Base-by-base conservation (phyloP, 2,888 invertebrate species). In the Microplitis manilae region DNA sequence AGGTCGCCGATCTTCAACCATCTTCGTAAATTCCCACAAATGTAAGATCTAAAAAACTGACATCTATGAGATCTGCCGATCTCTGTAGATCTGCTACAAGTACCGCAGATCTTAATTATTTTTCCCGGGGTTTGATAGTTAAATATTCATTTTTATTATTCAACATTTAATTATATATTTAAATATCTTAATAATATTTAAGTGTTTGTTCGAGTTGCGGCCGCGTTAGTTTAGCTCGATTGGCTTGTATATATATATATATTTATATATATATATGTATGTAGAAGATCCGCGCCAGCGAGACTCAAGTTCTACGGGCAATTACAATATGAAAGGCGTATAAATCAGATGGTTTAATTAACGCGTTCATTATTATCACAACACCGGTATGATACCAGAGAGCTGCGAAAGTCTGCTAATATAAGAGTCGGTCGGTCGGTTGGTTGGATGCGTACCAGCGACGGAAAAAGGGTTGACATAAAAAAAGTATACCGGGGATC, bases 311-410 rank as follows among this genome's bases (percentile, higher is more conserved):
- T 89, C 86, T 86, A 86, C 84, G 86, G 85, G 89, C 87, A 89
- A 89, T 89, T 89, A 89, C 87, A 89, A 89, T 89, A 89, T 89
- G 89, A 89, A 89, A 89, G 88, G 87, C 88, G 84, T 86, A 86
- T 88, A 88, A 89, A 88, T 89, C 88, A 88, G 86, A 86, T 84
- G 85, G 85, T 88, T 89, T 88, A 88, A 88, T 89, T 88, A 88
- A 87, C 87, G 87, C 87, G 85, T 88, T 88, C 82, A 88, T 89
- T 89, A 89, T 89, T 87, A 88, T 88, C 86, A 86, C 85, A 84
- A 85, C 85, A 82, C 50, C 68, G 39, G 9, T n/a, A 64, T n/a
- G 59, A 59, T 20, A 67, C 62, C 15, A 64, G 40, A 72, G 64
- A 50, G 41, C 50, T 41, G 74, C 8, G 74, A 65, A 74, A 65